A percentile compares a stretch with the other conserved stretches of the same genome.
phyloP scores from a whole-genome alignment of 2,888 invertebrate species.

The Muscina levida region DNA sequence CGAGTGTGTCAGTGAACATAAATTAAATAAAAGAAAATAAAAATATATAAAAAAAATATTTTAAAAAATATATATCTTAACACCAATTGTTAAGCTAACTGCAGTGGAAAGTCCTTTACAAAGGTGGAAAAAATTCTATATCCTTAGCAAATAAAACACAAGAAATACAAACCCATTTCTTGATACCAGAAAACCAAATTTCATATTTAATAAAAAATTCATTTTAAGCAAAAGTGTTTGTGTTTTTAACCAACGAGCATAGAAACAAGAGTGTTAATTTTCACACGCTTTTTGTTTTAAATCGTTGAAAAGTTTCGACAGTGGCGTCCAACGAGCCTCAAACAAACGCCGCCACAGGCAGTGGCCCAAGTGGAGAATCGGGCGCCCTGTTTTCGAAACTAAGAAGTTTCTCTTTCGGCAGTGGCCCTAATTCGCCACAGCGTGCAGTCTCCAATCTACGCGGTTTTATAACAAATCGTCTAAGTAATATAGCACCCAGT shows the following conservation, averaged over 20 bases:
- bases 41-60: constrained; percentile 19
- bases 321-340: constrained; percentile 80
- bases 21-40: constrained; percentile 27
- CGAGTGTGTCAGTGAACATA: constrained; percentile 42
- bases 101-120: constrained; percentile 61
- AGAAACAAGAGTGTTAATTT: constrained; percentile 12
- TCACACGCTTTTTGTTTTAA: constrained; percentile 27
- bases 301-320: constrained; percentile 70
- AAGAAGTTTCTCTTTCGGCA: constrained; percentile 85
- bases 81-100: constrained; percentile 45
- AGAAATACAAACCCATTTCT: not conserved
- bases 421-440: constrained; percentile 85
- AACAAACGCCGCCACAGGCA: constrained; percentile 75
- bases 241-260: too few species aligned
- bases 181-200: too few species aligned
- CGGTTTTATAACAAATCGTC: constrained; percentile 85
- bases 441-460: constrained; percentile 87
- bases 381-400: constrained; percentile 85
- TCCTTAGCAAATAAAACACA: constrained; percentile 15
- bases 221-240: constrained; percentile 56
- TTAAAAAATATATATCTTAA: not conserved
- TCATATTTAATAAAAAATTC: constrained; percentile 28
- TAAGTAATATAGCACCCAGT: constrained; percentile 85
- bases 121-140: too few species aligned
- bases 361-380: constrained; percentile 80